Evolutionary conservation across 2,113 vertebrate genomes (phyloP), one percentile per base, ranked within the genome.

Genomic region (Indicator indicator): DNA sequence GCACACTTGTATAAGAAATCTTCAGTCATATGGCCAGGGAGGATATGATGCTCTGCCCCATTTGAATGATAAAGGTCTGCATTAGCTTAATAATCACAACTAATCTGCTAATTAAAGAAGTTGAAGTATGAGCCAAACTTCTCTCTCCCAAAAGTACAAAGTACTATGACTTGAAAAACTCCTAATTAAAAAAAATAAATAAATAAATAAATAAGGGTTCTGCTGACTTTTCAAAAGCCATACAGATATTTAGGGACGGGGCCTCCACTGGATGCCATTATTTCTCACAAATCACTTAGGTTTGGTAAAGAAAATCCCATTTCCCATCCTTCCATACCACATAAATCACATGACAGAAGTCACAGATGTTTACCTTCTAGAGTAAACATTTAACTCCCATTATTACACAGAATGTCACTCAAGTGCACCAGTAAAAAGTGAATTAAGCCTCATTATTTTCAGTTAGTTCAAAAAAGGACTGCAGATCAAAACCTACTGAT

Each of bases 151-250:
- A 76, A 84, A 58, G 55, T 28, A 83, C 14, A 73, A 82, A 85
- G 84, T 33, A 82, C 48, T 55, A 28, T 24, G 38, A 56, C 44
- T 78, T 68, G 33, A 72, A 89, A 93, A 84, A 26, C 10, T 84
- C 92, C 42, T 84, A 83, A 90, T 94, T 63, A 82, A 42, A 84
- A 63, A 91, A 79, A 85, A 6, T 32, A 40, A 82, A 42, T 11
- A 42, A 42, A 42, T 14, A 42, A 42, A 15, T 42, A 44, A 44
- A 15, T 44, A 44, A 84, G 81, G 16, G 28, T 68, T 94, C 67
- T 69, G 18, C 7, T 52, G 32, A 33, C 63, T 81, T 92, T 95
- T 92, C 79, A 73, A 86, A 93, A 86, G 52, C 89, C 88, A 86
- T 94, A 86, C 77, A 75, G 46, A 54, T 81, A 90, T 68, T 71